Base-by-base conservation (phyloP, 2,113 vertebrate genomes). In the Myrmophylax atrothorax region DNA sequence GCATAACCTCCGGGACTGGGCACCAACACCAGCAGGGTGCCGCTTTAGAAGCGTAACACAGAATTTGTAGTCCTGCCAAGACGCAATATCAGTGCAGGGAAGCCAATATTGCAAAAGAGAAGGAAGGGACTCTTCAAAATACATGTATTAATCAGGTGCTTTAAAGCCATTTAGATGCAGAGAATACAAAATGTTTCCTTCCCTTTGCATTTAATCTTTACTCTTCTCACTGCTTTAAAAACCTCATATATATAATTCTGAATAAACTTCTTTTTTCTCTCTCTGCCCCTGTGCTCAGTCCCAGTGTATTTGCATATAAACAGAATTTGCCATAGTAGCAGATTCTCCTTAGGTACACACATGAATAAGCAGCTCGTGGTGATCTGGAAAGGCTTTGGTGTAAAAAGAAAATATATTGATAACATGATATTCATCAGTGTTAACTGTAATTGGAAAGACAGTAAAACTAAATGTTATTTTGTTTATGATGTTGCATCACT, bases 11-110 rank as follows among this genome's bases (percentile, higher is more conserved):
- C 0, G 73, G 92, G 94, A 89, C 25, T 92, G 93, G 94, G 81
- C 90, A 93, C 83, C 78, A 75, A 25, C 77, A 87, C 44, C 96
- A 93, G 94, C 96, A 96, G 96, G 94, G 93, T 74, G 94, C 94
- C 6, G 62, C 93, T 95, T 96, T 81, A 93, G 90, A 90, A 95
- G 90, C 17, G 0, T 42, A 68, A 82, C 83, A 42, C 83, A 89
- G 79, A 80, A 92, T 92, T 82, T 89, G 76, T 92, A 49, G 60
- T 60, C 90, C 68, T 84, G 96, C 92, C 83, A 84, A 29, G 69
- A 60, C 38, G 89, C 33, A 20, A 37, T 66, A 72, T 53, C 60
- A 19, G 56, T 53, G 80, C 58, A 66, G 58, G 68, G 66, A 60
- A 68, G 50, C 53, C 47, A n/a, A 35, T 50, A 12, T 33, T 58